Evolutionary conservation across 2,888 invertebrate genomes (phyloP).

Genomic region (Proisotoma minuta): DNA sequence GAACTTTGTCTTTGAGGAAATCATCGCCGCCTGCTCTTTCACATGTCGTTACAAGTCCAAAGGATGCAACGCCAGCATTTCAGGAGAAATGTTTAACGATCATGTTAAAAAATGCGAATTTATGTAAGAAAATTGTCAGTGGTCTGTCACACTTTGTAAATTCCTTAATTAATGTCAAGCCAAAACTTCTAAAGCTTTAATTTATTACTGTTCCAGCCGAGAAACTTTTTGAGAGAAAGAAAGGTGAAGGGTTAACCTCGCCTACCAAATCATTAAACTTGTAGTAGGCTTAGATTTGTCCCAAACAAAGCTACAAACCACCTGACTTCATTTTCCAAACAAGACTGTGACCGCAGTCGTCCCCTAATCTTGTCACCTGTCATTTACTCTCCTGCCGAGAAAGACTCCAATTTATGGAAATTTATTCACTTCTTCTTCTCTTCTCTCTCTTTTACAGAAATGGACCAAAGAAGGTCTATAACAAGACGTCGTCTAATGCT

Average conservation of each 20-base stretch:
- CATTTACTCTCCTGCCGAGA: not conserved
- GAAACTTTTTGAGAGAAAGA: no score
- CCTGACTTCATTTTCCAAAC: no score
- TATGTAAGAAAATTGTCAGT: not conserved
- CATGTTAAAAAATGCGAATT: not conserved
- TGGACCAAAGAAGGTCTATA: no score
- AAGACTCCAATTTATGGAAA: conserved; percentile 12
- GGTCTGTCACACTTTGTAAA: no score
- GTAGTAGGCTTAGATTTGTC: no score
- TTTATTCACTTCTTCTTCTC: conserved; percentile 8
- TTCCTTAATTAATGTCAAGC: no score
- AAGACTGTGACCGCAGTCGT: not conserved
- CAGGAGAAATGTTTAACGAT: not conserved
- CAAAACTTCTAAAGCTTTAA: no score
- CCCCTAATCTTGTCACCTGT: conserved; percentile 8
- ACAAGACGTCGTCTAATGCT: not conserved
- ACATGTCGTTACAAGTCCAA: not conserved
- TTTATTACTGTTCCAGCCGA: no score
- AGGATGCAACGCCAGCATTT: not conserved
- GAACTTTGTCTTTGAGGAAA: not conserved
- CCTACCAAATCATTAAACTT: no score
- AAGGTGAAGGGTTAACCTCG: no score
- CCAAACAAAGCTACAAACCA: no score
- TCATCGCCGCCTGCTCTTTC: not conserved
- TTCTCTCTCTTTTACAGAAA: not conserved